Evolutionary conservation across 1,140 invertebrate species (phyloP).

Genomic region (Whitmania pigra): DNA sequence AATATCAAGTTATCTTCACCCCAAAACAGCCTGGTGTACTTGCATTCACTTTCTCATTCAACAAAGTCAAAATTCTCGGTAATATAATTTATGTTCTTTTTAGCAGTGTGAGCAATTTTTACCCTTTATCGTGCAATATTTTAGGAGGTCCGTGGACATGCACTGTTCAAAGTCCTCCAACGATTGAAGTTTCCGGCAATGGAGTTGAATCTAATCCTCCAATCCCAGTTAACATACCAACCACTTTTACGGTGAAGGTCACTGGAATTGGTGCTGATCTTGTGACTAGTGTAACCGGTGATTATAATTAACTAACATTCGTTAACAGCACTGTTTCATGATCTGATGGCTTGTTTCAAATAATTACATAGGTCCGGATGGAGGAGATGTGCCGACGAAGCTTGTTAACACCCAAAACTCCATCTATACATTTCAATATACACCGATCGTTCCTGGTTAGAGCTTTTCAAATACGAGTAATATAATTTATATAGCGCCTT

Average conservation of each 20-base stretch:
- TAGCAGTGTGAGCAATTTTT: too few relatives aligned
- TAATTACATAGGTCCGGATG: too few relatives aligned
- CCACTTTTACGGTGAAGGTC: constrained; percentile 17
- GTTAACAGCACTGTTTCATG: neutral
- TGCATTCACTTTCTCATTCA: neutral
- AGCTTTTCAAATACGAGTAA: too few relatives aligned
- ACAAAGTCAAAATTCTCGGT: constrained; percentile 3
- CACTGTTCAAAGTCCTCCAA: constrained; percentile 13
- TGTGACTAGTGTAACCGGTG: constrained; percentile 29
- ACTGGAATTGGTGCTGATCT: constrained; percentile 25
- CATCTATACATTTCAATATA: too few relatives aligned
- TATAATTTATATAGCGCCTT: too few relatives aligned
- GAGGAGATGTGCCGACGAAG: too few relatives aligned
- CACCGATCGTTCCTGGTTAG: too few relatives aligned
- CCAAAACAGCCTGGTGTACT: constrained; percentile 48
- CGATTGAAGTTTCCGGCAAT: constrained; percentile 16
- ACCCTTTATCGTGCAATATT: constrained; percentile 51
- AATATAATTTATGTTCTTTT: too few relatives aligned
- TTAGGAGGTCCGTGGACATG: constrained; percentile 36
- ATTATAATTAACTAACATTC: constrained; percentile 8
- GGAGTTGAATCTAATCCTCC: constrained; percentile 14
- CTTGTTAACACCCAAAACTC: too few relatives aligned
- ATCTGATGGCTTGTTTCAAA: neutral
- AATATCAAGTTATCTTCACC: constrained; percentile 51
- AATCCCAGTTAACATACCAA: constrained; percentile 13